Conservation (phyloP, 1,140 invertebrate genomes). For the Rhizoglyphus robini region DNA sequence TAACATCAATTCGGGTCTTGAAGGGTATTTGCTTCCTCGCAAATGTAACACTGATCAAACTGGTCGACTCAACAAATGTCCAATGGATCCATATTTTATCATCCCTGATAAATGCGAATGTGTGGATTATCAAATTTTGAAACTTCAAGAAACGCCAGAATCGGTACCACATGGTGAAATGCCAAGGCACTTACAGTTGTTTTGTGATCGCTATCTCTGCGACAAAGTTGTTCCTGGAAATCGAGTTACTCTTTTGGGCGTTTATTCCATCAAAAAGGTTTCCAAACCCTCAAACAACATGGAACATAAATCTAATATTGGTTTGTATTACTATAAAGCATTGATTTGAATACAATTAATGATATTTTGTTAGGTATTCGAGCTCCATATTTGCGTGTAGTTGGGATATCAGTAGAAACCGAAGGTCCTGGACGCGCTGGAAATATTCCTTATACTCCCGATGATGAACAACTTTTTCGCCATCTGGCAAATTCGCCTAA, state of each 20-base stretch:
- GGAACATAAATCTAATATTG: conserved; percentile 70
- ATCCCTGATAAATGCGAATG: conserved; percentile 92
- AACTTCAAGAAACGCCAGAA: conserved; percentile 91
- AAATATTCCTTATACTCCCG: conserved; percentile 45
- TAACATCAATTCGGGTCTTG: conserved; percentile 79
- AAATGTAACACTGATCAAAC: conserved; percentile 82
- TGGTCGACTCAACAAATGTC: conserved; percentile 67
- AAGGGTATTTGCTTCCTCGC: conserved; percentile 89
- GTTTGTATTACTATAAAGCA: conserved; percentile 31
- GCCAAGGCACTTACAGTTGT: conserved; percentile 87
- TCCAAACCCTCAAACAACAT: conserved; percentile 43
- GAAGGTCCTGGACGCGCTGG: conserved; percentile 55
- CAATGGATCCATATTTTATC: conserved; percentile 94
- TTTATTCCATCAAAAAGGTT: conserved; percentile 92
- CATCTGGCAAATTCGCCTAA: conserved; percentile 66
- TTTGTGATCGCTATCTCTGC: conserved; percentile 85
- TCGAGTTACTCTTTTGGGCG: conserved; percentile 77
- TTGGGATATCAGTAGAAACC: conserved; percentile 75
- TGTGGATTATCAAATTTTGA: conserved; percentile 75
- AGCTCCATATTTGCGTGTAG: conserved; percentile 79
- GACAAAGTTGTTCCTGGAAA: conserved; percentile 94
- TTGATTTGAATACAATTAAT: not conserved
- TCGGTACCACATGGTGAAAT: conserved; percentile 96
- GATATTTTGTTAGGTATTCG: conserved; percentile 44
- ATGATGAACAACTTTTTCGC: conserved; percentile 84